Evolutionary conservation across 2,888 invertebrate genomes (phyloP), one percentile per base, ranked within the genome.

Genomic region (Paralinhomoeus sp.): DNA sequence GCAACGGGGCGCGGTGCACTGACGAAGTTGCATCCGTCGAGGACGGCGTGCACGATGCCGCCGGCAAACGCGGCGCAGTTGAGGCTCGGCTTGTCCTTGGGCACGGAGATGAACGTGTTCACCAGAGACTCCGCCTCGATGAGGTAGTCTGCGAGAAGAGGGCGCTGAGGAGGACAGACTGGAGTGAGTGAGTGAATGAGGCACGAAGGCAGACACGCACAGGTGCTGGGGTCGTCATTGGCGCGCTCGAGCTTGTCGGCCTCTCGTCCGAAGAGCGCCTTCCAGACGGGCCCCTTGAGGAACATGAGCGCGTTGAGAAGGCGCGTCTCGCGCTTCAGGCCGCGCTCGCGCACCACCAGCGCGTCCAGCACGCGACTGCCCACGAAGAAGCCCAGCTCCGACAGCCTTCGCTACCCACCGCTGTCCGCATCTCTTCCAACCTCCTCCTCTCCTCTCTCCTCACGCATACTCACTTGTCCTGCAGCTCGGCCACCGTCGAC

Each of bases 1-100:
- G 15, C 31, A 31, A 7, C 31, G 15, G 31, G 15, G 31, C n/a
- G n/a, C n/a, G n/a, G n/a, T n/a, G 24, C 34, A 75, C 85, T 77
- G 75, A 89, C 89, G 75, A 93, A 93, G 60, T 89, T 89, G 60
- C 82, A 80, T 54, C 81, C 80, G 45, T 80, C 80, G 5, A 99
- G 70, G 21, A 97, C 80, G 42, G 89, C 84, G 66, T 97, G 93
- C 39, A 99, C 77, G 50, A 99, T 91, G 21, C 97, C 97, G 50
- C 91, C 93, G 47, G 81, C 80, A 61, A 93, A 97, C n/a, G 85
- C 80, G 18, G 93, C 91, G 69, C 93, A 97, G 65, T 97, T 97
- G 5, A 97, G 68, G 46, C 80, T 85, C 0, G 85, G 83, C 64
- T 93, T 97, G 63, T 97, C 93, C 62, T 89, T 84, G 0, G 93